Conservation (phyloP, 2,113 vertebrate genomes). For the Embiotoca jacksoni region DNA sequence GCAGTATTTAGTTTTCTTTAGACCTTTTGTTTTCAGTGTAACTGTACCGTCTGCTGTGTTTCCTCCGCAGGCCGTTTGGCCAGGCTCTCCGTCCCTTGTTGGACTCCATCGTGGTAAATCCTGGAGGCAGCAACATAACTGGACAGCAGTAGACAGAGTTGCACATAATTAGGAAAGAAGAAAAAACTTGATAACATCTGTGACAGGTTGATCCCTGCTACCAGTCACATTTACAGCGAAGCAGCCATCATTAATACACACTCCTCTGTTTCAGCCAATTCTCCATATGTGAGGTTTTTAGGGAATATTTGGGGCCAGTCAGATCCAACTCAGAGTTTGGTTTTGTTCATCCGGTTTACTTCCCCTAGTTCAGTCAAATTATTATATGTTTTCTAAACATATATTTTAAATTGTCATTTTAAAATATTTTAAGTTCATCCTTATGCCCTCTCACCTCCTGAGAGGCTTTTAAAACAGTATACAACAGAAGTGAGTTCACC, state of each 20-base stretch:
- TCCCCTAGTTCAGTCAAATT: neutral
- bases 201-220: constrained; percentile 1
- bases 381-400: neutral
- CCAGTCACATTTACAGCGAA: constrained; percentile 25
- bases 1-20: constrained; percentile 1
- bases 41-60: constrained; percentile 33
- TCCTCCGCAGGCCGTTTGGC: constrained; percentile 90
- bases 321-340: neutral
- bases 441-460: too few species aligned
- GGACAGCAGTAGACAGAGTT: constrained; percentile 88
- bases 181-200: neutral
- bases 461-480: too few species aligned
- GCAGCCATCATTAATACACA: neutral
- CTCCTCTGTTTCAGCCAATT: constrained; percentile 9
- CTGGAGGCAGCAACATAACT: constrained; percentile 88
- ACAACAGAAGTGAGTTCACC: too few species aligned
- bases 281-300: neutral
- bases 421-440: too few species aligned
- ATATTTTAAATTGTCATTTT: neutral
- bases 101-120: constrained; percentile 90
- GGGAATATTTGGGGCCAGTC: neutral
- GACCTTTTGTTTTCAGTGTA: constrained; percentile 7
- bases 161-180: constrained; percentile 1
- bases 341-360: neutral
- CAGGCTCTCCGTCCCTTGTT: constrained; percentile 92